Conservation (phyloP, 2,113 vertebrate species). For the Lichenostomus cassidix region DNA sequence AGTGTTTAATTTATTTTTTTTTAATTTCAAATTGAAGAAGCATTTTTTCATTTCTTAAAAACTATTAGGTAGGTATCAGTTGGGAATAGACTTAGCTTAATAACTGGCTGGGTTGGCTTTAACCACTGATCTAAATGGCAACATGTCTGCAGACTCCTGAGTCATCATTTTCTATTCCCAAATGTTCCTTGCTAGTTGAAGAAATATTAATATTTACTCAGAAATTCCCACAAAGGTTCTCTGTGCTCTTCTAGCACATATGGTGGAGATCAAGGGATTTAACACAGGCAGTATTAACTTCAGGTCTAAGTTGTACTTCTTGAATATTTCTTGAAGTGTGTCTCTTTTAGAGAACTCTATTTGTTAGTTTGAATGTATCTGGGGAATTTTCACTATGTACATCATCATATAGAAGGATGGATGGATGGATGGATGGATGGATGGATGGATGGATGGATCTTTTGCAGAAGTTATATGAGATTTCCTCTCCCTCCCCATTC, state of each 20-base stretch:
- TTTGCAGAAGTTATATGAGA: not conserved
- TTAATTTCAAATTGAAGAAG: not conserved
- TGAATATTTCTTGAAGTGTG: not conserved
- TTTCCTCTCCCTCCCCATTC: not conserved
- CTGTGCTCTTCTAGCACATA: not conserved
- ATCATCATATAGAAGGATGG: not conserved
- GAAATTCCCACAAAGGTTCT: not conserved
- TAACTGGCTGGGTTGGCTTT: not conserved
- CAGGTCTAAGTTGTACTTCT: not conserved
- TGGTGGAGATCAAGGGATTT: not conserved
- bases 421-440: not conserved
- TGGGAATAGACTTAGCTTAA: not conserved
- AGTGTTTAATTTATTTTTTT: not conserved
- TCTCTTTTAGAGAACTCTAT: not conserved
- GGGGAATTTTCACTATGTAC: not conserved
- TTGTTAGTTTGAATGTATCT: not conserved
- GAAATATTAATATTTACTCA: not conserved
- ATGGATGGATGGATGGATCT: not conserved
- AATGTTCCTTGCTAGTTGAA: not conserved
- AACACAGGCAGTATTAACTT: not conserved
- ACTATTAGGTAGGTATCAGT: not conserved
- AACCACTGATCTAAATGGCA: not conserved
- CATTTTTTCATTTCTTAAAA: not conserved
- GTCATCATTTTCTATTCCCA: not conserved
- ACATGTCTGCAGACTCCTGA: not conserved